Evolutionary conservation across 2,888 invertebrate species (phyloP).

Genomic region (Lacanobia oleracea): DNA sequence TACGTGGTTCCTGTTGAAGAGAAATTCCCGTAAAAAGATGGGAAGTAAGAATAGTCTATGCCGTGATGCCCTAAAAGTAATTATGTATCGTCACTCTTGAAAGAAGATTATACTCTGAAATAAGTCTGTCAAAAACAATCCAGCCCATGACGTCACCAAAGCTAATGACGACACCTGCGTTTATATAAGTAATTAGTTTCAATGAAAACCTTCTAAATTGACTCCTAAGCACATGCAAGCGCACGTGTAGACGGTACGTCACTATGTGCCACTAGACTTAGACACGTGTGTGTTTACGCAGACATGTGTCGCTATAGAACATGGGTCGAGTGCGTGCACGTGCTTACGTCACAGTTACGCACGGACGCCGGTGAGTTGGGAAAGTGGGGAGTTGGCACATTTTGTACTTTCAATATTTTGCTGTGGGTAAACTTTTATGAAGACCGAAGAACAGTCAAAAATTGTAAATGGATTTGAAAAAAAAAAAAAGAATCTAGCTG

Average conservation of each 20-base stretch:
- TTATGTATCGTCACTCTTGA: too few species aligned
- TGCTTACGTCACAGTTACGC: slow-evolving; percentile 59
- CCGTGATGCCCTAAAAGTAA: too few species aligned
- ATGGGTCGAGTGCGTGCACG: slow-evolving; percentile 27
- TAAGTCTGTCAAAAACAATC: slow-evolving; percentile 2
- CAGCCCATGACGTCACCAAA: not conserved
- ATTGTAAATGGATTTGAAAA: too few species aligned
- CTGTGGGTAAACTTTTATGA: too few species aligned
- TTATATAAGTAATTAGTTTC: slow-evolving; percentile 8
- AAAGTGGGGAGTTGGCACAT: slow-evolving; percentile 47
- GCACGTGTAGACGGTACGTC: slow-evolving; percentile 41
- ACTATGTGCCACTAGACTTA: slow-evolving; percentile 27
- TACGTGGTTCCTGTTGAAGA: too few species aligned
- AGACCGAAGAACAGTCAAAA: too few species aligned
- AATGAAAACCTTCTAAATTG: slow-evolving; percentile 2
- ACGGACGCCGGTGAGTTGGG: not conserved
- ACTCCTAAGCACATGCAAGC: slow-evolving; percentile 18
- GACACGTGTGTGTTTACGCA: slow-evolving; percentile 41
- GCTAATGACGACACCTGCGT: not conserved
- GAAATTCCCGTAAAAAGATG: too few species aligned
- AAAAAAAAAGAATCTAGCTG: too few species aligned
- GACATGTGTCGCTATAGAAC: slow-evolving; percentile 39
- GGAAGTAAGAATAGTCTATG: too few species aligned
- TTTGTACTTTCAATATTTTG: not conserved
- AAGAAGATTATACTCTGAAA: not conserved